Evolutionary conservation across 2,888 invertebrate genomes (phyloP).

Genomic region (Euzetes globulus): DNA sequence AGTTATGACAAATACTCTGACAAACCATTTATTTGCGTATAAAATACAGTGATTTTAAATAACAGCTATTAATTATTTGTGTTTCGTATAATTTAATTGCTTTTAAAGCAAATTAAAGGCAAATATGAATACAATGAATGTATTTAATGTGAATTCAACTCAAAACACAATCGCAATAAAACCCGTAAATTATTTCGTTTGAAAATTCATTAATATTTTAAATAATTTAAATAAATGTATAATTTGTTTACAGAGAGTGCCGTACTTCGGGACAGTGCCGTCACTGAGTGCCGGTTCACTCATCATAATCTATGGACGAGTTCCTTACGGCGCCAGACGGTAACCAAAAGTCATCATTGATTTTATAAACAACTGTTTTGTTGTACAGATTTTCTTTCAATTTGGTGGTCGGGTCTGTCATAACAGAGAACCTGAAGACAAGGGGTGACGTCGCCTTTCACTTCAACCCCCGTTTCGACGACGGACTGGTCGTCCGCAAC

Average conservation of each 20-base stretch:
- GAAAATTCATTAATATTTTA: no score
- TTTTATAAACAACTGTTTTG: neutral
- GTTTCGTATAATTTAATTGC: no score
- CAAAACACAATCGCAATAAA: no score
- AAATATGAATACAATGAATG: no score
- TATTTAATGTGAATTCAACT: no score
- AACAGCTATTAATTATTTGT: no score
- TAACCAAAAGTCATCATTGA: neutral
- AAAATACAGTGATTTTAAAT: no score
- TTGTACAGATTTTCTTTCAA: constrained; percentile 9
- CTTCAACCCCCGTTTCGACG: constrained; percentile 66
- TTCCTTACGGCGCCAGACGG: constrained; percentile 9
- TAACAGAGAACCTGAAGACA: neutral
- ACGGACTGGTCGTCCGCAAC: constrained; percentile 70
- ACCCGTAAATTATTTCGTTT: no score
- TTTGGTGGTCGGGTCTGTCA: constrained; percentile 1
- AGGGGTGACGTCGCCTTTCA: constrained; percentile 61
- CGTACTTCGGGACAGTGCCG: neutral
- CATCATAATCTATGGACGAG: neutral
- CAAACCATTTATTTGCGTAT: no score
- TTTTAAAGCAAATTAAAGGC: no score
- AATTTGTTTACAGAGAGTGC: neutral
- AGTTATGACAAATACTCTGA: no score
- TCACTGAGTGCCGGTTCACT: neutral
- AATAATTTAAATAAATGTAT: neutral